Conservation (phyloP, 2,797 vertebrate species). For the Pygocentrus nattereri region DNA sequence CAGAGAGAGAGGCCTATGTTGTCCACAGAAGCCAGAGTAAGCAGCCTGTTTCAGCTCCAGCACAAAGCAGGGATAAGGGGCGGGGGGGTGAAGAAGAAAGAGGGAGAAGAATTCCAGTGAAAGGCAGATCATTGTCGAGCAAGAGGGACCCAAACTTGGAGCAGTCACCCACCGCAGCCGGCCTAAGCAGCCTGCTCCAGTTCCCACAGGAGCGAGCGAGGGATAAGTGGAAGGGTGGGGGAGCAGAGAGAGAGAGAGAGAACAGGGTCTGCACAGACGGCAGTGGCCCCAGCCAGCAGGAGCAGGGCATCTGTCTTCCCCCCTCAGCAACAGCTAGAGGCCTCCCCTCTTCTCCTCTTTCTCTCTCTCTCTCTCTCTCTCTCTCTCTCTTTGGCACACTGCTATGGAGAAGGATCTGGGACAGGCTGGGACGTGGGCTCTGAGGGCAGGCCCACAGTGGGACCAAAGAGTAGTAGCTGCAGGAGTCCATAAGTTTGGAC, state of each 20-base stretch:
- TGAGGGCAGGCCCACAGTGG: neutral
- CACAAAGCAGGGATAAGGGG: conserved; percentile 18
- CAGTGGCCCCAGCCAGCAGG: conserved; percentile 73
- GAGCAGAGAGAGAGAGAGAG: conserved; percentile 52
- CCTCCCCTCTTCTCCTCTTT: conserved; percentile 54
- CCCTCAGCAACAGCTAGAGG: conserved; percentile 68
- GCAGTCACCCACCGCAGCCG: conserved; percentile 31
- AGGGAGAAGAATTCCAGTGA: conserved; percentile 28
- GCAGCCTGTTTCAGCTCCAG: conserved; percentile 24
- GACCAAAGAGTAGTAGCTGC: conserved; percentile 31
- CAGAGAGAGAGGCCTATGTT: neutral
- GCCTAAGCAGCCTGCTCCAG: conserved; percentile 46
- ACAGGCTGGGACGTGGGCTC: conserved; percentile 13
- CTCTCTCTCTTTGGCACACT: conserved; percentile 50
- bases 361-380: conserved; percentile 45
- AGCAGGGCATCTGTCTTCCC: conserved; percentile 78
- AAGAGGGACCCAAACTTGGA: conserved; percentile 48
- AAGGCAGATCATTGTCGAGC: conserved; percentile 45
- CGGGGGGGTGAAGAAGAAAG: conserved; percentile 9
- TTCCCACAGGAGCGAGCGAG: conserved; percentile 48
- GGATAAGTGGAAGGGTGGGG: conserved; percentile 51
- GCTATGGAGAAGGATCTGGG: conserved; percentile 30
- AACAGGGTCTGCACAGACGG: conserved; percentile 72
- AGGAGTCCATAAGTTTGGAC: neutral
- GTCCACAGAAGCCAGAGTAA: conserved; percentile 35